Percentiles rank a stretch among this genome's conserved stretches.
Conservation (phyloP, 1,140 invertebrate genomes). For the Drosophila grimshawi region DNA sequence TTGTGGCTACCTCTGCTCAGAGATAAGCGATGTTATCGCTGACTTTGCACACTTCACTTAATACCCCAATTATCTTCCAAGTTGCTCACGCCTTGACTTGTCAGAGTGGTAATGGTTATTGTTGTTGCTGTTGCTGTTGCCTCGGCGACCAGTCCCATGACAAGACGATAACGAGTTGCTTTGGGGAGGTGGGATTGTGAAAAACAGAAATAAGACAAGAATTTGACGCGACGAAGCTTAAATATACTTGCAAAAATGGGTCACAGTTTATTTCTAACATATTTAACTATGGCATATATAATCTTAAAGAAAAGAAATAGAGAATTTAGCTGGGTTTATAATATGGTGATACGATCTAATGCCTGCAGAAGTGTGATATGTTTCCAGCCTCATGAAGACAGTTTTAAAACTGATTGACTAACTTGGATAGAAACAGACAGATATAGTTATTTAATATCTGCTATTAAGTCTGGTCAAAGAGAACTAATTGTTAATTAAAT, state of each 20-base stretch:
- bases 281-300: no score
- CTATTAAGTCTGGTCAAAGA: no score
- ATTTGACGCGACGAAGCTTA: background rate
- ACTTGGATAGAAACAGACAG: no score
- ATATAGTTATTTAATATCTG: no score
- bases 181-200: background rate
- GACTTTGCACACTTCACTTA: slow-evolving; percentile 55
- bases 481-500: no score
- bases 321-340: background rate
- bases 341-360: no score
- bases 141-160: slow-evolving; percentile 28
- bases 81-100: slow-evolving; percentile 21
- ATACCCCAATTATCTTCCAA: slow-evolving; percentile 63
- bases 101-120: slow-evolving; percentile 5
- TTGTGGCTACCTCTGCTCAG: background rate
- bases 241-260: background rate
- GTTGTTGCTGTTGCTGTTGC: slow-evolving; percentile 5
- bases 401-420: no score
- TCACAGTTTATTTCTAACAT: no score
- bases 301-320: background rate
- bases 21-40: slow-evolving; percentile 64
- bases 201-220: background rate
- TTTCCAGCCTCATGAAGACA: no score
- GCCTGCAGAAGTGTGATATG: no score
- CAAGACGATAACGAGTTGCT: slow-evolving; percentile 11